Evolutionary conservation across 1,140 invertebrate species (phyloP), one percentile per base, ranked within the genome.

Genomic region (Ips nitidus): DNA sequence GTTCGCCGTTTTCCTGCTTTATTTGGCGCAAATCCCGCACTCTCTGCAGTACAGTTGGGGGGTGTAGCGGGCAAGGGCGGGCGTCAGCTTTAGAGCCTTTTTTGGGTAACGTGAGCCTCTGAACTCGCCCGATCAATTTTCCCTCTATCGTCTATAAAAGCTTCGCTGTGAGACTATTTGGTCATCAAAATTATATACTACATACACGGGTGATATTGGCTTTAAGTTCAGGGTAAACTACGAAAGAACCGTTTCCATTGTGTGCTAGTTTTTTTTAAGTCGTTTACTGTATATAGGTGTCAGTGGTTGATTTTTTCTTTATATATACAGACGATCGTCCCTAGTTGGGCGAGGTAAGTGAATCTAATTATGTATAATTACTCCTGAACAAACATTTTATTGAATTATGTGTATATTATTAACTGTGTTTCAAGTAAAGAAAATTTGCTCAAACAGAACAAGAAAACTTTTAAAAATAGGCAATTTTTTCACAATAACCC

Each of bases 261-360:
- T 22, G 22, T 22, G 45, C 6, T 50, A 50, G 45, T 50, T 50
- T 50, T 50, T 50, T 6, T 8, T 6, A 22, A 22, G 1, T 50
- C 6, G 7, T 6, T 50, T 6, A 8, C 45, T 50, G 22, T 6
- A 50, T 8, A 50, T 5, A 50, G 1, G 3, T 6, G 45, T 50
- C 45, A 22, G 45, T 6, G 22, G 45, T 50, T 22, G 22, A 50
- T 22, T 50, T 22, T 50, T 8, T 6, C 22, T 50, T 50, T 22
- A 22, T 2, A 22, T 50, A 22, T 8, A 22, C n/a, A 42, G 41
- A 65, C n/a, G 42, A 66, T 66, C 64, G 64, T 66, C 64, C 64
- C 64, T 66, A 38, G 64, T 50, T 66, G 64, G 64, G 64, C 64
- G 64, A 66, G 64, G 64, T 66, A 50, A 66, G 64, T 58, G 45